Base-by-base conservation (phyloP, 1,140 invertebrate species). In the Ips nitidus region DNA sequence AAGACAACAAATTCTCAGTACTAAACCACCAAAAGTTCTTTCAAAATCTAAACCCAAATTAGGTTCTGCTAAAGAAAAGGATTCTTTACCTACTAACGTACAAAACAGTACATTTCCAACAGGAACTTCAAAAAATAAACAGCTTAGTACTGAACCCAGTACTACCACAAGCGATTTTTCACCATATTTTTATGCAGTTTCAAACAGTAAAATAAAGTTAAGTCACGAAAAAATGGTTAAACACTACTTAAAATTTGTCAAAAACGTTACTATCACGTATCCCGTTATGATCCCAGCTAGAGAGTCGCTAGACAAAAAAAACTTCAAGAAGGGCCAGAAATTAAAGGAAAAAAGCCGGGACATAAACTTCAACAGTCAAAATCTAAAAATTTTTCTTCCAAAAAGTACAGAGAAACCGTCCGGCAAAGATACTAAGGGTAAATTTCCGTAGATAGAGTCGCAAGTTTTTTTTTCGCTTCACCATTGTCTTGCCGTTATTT, bases 241-340 rank as follows among this genome's bases (percentile, higher is more conserved):
- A 57, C 74, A 75, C 52, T 78, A 76, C 71, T 75, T 77, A 41
- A 78, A 79, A 73, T 78, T 77, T 73, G 73, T 80, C 47, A 80
- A 83, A 85, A 78, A 90, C 90, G 77, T 90, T 86, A n/a, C 88
- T 82, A 75, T 85, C 71, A 89, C 92, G 52, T 91, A 91, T 76
- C 90, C 90, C 0, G 85, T 87, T 71, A 84, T 90, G 67, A 87
- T 87, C 63, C 86, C 87, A 36, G 77, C 83, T 42, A 83, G 82
- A 60, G 81, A 79, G 74, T 77, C 81, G 37, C 77, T 50, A 37
- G 68, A 70, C 37, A 71, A 78, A n/a, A 85, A 84, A 73, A 82
- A 81, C n/a, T 78, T 81, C 4, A 82, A 78, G 74, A 78, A 79
- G 74, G 64, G 71, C 22, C 79, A 79, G 73, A 81, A 80, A 72